A percentile compares a stretch with the other conserved stretches of the same genome.
phyloP scores from a whole-genome alignment of 2,888 invertebrate species.

The Adelphocoris suturalis region DNA sequence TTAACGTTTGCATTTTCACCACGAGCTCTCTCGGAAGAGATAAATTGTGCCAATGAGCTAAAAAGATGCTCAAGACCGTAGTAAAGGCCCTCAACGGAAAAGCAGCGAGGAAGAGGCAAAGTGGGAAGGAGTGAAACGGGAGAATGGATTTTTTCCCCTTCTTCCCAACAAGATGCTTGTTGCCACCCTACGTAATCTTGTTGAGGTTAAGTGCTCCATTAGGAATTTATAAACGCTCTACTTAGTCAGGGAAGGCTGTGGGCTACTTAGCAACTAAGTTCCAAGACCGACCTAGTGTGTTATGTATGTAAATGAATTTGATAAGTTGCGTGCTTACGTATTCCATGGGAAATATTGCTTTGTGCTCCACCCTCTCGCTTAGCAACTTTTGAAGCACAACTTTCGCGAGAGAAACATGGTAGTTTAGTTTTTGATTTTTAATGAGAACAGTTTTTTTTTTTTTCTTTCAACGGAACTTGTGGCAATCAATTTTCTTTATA shows the following conservation, averaged over 20 bases:
- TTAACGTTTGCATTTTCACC: not conserved
- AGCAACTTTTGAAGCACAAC: slow-evolving; percentile 56
- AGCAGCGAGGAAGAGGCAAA: slow-evolving; percentile 11
- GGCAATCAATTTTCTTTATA: slow-evolving; percentile 32
- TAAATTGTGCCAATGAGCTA: slow-evolving; percentile 21
- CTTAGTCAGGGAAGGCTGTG: slow-evolving; percentile 67
- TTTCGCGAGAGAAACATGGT: slow-evolving; percentile 38
- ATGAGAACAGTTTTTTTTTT: slow-evolving; percentile 31
- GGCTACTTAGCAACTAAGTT: slow-evolving; percentile 73
- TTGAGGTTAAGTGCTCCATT: slow-evolving; percentile 73
- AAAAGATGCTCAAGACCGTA: not conserved
- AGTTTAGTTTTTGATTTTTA: slow-evolving; percentile 38
- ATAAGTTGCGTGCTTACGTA: slow-evolving; percentile 70
- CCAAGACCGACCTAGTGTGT: slow-evolving; percentile 68
- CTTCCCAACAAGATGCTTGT: slow-evolving; percentile 61
- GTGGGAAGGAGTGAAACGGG: slow-evolving; percentile 53
- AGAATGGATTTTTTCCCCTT: slow-evolving; percentile 63
- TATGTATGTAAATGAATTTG: slow-evolving; percentile 74
- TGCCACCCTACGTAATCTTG: slow-evolving; percentile 71
- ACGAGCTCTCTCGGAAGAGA: not conserved
- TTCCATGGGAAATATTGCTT: slow-evolving; percentile 71
- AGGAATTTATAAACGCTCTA: slow-evolving; percentile 74
- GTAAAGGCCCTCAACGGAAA: not conserved
- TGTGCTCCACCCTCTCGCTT: slow-evolving; percentile 39
- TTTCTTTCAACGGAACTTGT: not conserved